Evolutionary conservation across 1,140 invertebrate genomes (phyloP).

Genomic region (Drosophila lini): DNA sequence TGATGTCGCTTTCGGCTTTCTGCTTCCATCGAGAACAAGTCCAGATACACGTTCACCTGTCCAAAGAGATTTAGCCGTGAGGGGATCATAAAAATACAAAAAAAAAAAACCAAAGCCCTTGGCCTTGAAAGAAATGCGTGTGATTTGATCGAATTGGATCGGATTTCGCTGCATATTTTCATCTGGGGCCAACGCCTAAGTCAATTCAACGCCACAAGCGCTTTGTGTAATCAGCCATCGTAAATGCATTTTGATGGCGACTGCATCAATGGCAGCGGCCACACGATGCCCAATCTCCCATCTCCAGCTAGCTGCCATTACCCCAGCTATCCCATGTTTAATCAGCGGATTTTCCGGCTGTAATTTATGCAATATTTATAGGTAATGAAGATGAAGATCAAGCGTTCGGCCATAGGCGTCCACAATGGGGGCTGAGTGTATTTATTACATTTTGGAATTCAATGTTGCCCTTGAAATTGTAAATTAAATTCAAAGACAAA

Average conservation of each 20-base stretch:
- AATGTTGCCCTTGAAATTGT: slow-evolving; percentile 3
- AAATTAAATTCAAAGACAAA: not conserved
- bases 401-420: slow-evolving; percentile 23
- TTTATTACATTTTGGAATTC: not conserved
- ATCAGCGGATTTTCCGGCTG: slow-evolving; percentile 51
- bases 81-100: slow-evolving; percentile 33
- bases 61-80: slow-evolving; percentile 21
- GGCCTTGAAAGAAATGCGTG: slow-evolving; percentile 61
- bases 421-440: not conserved
- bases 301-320: slow-evolving; percentile 36
- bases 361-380: slow-evolving; percentile 61
- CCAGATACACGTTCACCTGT: slow-evolving; percentile 75
- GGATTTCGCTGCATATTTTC: slow-evolving; percentile 38
- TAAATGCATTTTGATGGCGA: slow-evolving; percentile 55
- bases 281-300: slow-evolving; percentile 46
- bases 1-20: slow-evolving; percentile 63
- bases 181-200: slow-evolving; percentile 34
- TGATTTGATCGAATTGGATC: slow-evolving; percentile 42
- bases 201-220: slow-evolving; percentile 8
- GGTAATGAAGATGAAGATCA: slow-evolving; percentile 40
- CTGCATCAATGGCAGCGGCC: slow-evolving; percentile 49
- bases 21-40: slow-evolving; percentile 65
- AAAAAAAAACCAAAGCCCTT: slow-evolving; percentile 40
- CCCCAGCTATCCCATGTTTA: slow-evolving; percentile 40
- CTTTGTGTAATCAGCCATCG: slow-evolving; percentile 49